phyloP scores from a whole-genome alignment of 2,888 invertebrate genomes.

The Xestia c-nigrum region DNA sequence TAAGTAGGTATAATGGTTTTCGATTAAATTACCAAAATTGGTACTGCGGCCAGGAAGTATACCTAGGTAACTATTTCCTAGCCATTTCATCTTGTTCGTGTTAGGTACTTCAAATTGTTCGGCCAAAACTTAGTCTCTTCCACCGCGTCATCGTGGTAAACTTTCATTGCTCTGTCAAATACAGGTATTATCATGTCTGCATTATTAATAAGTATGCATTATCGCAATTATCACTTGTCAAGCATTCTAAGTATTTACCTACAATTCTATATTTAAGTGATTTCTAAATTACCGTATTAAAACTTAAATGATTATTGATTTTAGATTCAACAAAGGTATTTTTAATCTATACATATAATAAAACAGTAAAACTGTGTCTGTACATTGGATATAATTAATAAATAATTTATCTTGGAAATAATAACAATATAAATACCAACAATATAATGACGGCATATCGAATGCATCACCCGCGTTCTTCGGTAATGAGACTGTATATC shows the following conservation, averaged over 20 bases:
- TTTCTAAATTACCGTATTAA: constrained; percentile 13
- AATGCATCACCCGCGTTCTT: too few species aligned
- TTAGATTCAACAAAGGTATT: constrained; percentile 1
- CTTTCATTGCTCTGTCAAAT: background rate
- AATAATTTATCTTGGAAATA: too few species aligned
- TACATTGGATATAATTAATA: too few species aligned
- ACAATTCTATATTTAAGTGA: constrained; percentile 20
- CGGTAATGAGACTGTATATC: too few species aligned
- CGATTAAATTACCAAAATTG: too few species aligned
- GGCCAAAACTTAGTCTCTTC: background rate
- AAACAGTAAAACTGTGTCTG: too few species aligned
- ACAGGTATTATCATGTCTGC: background rate
- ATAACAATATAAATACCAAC: too few species aligned
- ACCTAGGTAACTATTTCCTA: too few species aligned
- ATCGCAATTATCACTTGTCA: constrained; percentile 7
- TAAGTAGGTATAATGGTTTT: too few species aligned
- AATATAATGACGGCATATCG: too few species aligned
- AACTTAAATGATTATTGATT: background rate
- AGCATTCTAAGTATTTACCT: background rate
- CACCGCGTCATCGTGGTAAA: background rate
- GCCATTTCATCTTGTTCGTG: background rate
- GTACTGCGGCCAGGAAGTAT: too few species aligned
- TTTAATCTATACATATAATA: too few species aligned
- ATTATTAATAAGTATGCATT: constrained; percentile 10
- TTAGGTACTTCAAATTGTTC: background rate